phyloP scores from a whole-genome alignment of 2,888 invertebrate species.

The Muschampia plurimacula region DNA sequence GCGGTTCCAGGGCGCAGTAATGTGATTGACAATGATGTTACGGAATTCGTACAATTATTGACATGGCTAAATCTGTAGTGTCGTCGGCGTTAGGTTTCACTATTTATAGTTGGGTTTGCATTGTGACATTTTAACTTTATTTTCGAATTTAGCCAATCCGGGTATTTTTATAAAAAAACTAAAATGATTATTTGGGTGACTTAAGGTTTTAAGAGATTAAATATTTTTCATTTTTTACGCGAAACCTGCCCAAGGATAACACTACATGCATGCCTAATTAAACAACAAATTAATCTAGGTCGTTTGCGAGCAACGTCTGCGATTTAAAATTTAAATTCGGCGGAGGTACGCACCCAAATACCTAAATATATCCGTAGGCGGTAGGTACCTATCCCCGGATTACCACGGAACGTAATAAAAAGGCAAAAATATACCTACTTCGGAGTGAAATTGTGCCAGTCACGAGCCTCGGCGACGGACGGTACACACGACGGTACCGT shows the following conservation, averaged over 20 bases:
- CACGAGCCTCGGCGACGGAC: slow-evolving; percentile 71
- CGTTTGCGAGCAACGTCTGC: slow-evolving; percentile 28
- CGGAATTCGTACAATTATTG: slow-evolving; percentile 37
- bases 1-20: slow-evolving; percentile 53
- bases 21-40: slow-evolving; percentile 56
- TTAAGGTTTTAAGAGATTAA: not conserved
- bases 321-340: slow-evolving; percentile 36
- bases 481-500: slow-evolving; percentile 62
- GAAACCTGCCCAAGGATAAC: not conserved
- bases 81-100: slow-evolving; percentile 10
- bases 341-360: slow-evolving; percentile 24
- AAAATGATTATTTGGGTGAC: too few relatives aligned
- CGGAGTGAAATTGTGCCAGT: slow-evolving; percentile 81
- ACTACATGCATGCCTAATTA: slow-evolving; percentile 5
- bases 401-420: slow-evolving; percentile 74
- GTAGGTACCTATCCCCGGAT: slow-evolving; percentile 48
- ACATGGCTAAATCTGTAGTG: slow-evolving; percentile 19
- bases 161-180: not conserved
- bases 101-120: too few relatives aligned
- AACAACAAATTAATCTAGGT: slow-evolving; percentile 21
- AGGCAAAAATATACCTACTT: slow-evolving; percentile 74
- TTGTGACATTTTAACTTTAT: too few relatives aligned
- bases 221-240: not conserved
- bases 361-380: slow-evolving; percentile 26
- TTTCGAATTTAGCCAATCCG: too few relatives aligned